phyloP scores from a whole-genome alignment of 2,113 vertebrate genomes.

The Bos taurus region DNA sequence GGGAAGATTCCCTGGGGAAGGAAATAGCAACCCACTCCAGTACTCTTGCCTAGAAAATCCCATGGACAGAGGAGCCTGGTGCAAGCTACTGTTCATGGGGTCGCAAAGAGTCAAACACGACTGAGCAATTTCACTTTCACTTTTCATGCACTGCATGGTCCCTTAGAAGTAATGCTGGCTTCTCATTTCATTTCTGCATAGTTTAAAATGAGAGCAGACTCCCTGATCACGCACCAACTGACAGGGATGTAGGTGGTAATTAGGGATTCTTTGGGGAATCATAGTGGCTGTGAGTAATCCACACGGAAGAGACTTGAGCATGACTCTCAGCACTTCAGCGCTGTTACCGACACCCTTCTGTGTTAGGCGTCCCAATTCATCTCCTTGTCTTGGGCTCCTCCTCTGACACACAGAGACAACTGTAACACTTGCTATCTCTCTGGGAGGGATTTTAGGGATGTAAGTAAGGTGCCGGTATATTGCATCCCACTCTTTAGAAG shows the following conservation, averaged over 20 bases:
- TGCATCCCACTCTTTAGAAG: background rate
- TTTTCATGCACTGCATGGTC: background rate
- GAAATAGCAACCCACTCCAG: too few species aligned
- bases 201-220: conserved; percentile 9
- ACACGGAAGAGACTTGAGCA: background rate
- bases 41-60: too few species aligned
- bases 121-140: too few species aligned
- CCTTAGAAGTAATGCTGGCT: background rate
- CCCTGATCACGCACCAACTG: background rate
- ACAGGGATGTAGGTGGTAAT: background rate
- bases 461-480: background rate
- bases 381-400: background rate
- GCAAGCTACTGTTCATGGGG: too few species aligned
- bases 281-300: background rate
- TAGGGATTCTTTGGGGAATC: background rate
- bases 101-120: fast-evolving
- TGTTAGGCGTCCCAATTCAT: background rate
- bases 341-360: background rate
- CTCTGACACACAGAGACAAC: background rate
- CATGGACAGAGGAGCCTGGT: too few species aligned
- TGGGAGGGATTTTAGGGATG: background rate
- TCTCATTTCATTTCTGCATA: conserved; percentile 3
- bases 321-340: background rate
- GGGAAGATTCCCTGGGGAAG: too few species aligned
- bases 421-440: background rate